Evolutionary conservation across 2,888 invertebrate species (phyloP), one percentile per base, ranked within the genome.

Genomic region (Dryadula phaetusa): DNA sequence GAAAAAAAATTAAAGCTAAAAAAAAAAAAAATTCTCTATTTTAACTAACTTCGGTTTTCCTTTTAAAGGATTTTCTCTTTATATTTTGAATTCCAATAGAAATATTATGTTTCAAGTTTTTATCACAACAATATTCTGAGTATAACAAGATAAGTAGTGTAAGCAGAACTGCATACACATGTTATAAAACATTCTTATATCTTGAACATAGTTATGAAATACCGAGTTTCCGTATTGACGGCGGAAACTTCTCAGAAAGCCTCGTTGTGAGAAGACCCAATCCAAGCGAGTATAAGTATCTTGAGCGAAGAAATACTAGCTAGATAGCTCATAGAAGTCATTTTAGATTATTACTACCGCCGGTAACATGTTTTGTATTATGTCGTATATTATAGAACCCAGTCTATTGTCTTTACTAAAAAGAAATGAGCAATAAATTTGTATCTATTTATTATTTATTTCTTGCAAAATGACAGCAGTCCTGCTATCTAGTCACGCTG

Each of bases 321-420:
- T 71, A 37, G 44, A n/a, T 37, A 60, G 42, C 44, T n/a, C n/a
- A n/a, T n/a, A n/a, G n/a, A 42, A 60, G 56, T 64, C 53, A 53
- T 62, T 62, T 65, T 44, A 44, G 32, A 54, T 56, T 67, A 62
- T 67, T 67, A 28, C 40, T 47, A 47, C 58, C 62, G 42, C 37
- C 40, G 42, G 28, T 64, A 47, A 56, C 25, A 58, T 63, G 32
- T 42, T 63, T 37, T 54, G 22, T 40, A 37, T 37, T 54, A 37
- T 22, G 22, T 37, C 20, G 10, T n/a, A 22, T 54, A 7, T 54
- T 4, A 37, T 37, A 37, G 34, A 37, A 54, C 14, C 37, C 6
- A 54, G 22, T 54, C n/a, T 34, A 32, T 53, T 4, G 6, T 22
- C 77, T 78, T 79, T 82, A 37, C 37, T 12, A 12, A 37, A 12